Conservation (phyloP, 2,113 vertebrate genomes). For the Lepus timidus region DNA sequence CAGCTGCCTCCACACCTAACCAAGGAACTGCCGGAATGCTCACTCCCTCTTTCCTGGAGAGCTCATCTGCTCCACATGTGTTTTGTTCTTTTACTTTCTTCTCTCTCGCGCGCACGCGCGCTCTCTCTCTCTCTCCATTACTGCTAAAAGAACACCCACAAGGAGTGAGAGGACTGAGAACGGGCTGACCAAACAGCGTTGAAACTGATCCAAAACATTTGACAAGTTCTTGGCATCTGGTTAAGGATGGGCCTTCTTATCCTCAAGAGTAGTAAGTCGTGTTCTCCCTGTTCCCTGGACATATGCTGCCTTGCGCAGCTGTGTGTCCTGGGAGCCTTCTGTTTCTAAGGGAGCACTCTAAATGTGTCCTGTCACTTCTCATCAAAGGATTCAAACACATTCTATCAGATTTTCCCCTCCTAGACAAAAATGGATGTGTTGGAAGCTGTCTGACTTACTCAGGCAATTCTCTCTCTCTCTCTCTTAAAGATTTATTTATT, state of each 20-base stretch:
- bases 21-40: conserved; percentile 72
- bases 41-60: conserved; percentile 59
- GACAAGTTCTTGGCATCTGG: conserved; percentile 81
- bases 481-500: too few relatives aligned
- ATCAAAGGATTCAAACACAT: not conserved
- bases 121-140: not conserved
- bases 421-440: not conserved
- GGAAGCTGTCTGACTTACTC: not conserved
- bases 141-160: conserved; percentile 77
- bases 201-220: conserved; percentile 74
- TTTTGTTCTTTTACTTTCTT: not conserved
- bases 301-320: conserved; percentile 81
- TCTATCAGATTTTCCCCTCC: not conserved
- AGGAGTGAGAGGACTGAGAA: conserved; percentile 43
- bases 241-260: conserved; percentile 77
- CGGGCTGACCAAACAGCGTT: conserved; percentile 74
- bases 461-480: not conserved
- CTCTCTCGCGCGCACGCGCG: too few relatives aligned
- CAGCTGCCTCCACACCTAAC: conserved; percentile 77
- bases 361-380: conserved; percentile 27
- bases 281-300: conserved; percentile 72
- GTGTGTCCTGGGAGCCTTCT: conserved; percentile 81
- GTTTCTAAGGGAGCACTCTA: conserved; percentile 9
- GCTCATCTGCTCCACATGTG: not conserved
- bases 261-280: conserved; percentile 68